Evolutionary conservation across 1,140 invertebrate species (phyloP).

Genomic region (Drosophila kanapiae): DNA sequence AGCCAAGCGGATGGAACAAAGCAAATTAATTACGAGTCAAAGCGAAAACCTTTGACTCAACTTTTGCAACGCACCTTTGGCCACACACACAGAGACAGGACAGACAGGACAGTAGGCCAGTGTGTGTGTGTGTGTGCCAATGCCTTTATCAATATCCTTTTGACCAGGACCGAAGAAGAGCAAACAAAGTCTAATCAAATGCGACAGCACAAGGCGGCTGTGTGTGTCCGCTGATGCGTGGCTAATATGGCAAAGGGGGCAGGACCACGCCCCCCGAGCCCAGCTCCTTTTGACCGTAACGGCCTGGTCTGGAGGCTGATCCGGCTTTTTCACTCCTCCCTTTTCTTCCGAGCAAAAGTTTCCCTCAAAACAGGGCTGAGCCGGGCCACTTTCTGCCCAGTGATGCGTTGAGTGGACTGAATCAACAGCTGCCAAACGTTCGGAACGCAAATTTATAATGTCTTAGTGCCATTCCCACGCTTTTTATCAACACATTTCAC

Average conservation of each 20-base stretch:
- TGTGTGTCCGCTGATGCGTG: slow-evolving; percentile 65
- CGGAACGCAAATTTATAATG: slow-evolving; percentile 72
- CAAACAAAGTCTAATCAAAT: slow-evolving; percentile 76
- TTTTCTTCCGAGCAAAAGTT: slow-evolving; percentile 3
- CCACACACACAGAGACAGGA: slow-evolving; percentile 6
- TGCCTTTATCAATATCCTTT: slow-evolving; percentile 83
- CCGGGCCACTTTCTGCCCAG: slow-evolving; percentile 57
- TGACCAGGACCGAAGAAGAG: slow-evolving; percentile 39
- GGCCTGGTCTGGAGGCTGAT: slow-evolving; percentile 35
- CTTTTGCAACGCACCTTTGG: slow-evolving; percentile 64
- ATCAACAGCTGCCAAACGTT: slow-evolving; percentile 77
- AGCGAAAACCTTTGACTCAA: slow-evolving; percentile 74
- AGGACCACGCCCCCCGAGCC: slow-evolving; percentile 51
- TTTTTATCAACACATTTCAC: slow-evolving; percentile 80
- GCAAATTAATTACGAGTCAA: slow-evolving; percentile 85
- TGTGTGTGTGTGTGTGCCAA: slow-evolving; percentile 24
- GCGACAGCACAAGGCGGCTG: slow-evolving; percentile 55
- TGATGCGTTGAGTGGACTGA: slow-evolving; percentile 67
- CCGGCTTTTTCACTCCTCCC: slow-evolving; percentile 34
- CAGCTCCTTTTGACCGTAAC: slow-evolving; percentile 51
- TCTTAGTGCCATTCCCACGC: slow-evolving; percentile 59
- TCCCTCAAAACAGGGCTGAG: slow-evolving; percentile 4
- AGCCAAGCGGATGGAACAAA: slow-evolving; percentile 79
- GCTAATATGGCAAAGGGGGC: slow-evolving; percentile 69
- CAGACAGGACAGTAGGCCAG: neutral